phyloP scores from a whole-genome alignment of 2,113 vertebrate species.

The Nothoprocta pentlandii region DNA sequence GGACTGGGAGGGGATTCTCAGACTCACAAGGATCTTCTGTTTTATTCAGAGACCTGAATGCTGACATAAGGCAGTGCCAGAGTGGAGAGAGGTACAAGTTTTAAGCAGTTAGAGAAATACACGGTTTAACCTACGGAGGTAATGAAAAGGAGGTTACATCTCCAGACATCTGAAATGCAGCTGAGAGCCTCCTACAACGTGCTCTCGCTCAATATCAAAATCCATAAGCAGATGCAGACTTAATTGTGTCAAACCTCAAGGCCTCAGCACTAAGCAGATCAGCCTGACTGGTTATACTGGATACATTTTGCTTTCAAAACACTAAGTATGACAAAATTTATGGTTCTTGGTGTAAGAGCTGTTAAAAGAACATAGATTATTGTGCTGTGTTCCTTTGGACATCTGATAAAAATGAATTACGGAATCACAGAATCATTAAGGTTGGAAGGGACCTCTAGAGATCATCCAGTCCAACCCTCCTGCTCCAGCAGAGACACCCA shows the following conservation, averaged over 20 bases:
- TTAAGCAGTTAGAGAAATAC: background rate
- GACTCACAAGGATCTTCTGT: background rate
- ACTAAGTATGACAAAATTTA: background rate
- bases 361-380: background rate
- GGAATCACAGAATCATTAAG: too few relatives aligned
- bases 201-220: background rate
- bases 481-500: too few relatives aligned
- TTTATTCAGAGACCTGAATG: background rate
- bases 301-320: background rate
- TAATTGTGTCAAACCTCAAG: background rate
- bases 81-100: background rate
- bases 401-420: background rate
- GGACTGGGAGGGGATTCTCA: background rate
- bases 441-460: too few relatives aligned
- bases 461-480: too few relatives aligned
- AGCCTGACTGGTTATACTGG: background rate
- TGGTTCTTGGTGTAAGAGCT: background rate
- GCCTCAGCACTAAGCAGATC: background rate
- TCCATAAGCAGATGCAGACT: background rate
- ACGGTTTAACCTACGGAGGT: background rate
- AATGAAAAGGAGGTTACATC: background rate
- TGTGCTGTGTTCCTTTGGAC: background rate
- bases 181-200: background rate
- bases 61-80: background rate
- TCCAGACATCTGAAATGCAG: background rate